Evolutionary conservation across 1,140 invertebrate species (phyloP).

Genomic region (Cydia fagiglandana): DNA sequence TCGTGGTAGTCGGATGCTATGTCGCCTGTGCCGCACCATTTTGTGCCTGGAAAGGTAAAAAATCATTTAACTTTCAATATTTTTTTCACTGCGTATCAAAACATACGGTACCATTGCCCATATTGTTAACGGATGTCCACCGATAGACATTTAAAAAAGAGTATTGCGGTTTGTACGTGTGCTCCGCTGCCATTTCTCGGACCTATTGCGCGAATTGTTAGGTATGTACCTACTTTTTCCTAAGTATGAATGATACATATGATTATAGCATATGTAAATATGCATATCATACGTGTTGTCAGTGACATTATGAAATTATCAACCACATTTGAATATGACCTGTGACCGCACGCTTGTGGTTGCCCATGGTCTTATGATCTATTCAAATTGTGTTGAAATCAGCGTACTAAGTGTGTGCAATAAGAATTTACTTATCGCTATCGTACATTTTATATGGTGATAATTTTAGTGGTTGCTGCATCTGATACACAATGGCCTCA

Average conservation of each 20-base stretch:
- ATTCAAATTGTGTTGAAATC: slow-evolving; percentile 6
- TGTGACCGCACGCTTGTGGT: slow-evolving; percentile 1
- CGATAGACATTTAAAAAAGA: too few species aligned
- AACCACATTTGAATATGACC: slow-evolving; percentile 2
- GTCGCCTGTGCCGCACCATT: slow-evolving; percentile 94
- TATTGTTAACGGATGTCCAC: too few species aligned
- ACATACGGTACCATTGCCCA: too few species aligned
- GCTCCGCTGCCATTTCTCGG: too few species aligned
- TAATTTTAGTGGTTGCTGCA: too few species aligned
- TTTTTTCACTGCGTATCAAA: too few species aligned
- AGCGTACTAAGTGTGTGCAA: background rate
- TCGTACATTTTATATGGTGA: background rate
- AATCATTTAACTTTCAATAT: background rate
- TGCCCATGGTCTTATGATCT: slow-evolving; percentile 5
- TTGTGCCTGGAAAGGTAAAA: slow-evolving; percentile 84
- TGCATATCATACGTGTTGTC: background rate
- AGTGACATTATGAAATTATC: background rate
- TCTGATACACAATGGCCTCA: too few species aligned
- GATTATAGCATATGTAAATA: background rate
- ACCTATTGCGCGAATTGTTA: too few species aligned
- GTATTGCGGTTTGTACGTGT: too few species aligned
- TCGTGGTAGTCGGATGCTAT: slow-evolving; percentile 91
- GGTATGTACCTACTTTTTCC: too few species aligned
- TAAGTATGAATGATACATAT: too few species aligned
- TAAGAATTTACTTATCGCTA: background rate